Percentiles rank a stretch among this genome's conserved stretches.
Evolutionary conservation across 2,888 invertebrate genomes (phyloP).

Genomic region (Oxytorus armatus): DNA sequence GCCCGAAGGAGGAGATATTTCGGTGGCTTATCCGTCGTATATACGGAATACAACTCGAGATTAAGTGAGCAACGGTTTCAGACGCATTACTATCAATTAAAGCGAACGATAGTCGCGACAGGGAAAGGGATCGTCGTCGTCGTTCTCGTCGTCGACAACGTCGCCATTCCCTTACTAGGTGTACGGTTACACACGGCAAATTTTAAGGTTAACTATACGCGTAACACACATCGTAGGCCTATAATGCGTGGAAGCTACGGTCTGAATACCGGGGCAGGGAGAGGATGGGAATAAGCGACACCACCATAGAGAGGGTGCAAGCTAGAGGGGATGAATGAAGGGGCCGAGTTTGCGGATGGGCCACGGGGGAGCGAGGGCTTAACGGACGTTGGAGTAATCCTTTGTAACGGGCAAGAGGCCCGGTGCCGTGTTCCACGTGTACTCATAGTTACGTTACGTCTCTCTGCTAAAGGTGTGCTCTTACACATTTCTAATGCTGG

Average conservation of each 20-base stretch:
- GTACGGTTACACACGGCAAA: conserved; percentile 10
- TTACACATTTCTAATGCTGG: conserved; percentile 26
- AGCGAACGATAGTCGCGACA: conserved; percentile 64
- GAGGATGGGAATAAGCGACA: background rate
- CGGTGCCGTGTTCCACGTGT: conserved; percentile 33
- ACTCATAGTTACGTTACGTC: conserved; percentile 46
- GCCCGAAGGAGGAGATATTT: conserved; percentile 29
- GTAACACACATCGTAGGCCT: conserved; percentile 49
- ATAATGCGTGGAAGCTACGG: conserved; percentile 29
- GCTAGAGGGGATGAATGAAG: conserved; percentile 46
- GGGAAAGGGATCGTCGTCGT: conserved; percentile 57
- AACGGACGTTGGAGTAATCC: conserved; percentile 70
- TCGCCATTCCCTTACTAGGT: conserved; percentile 20
- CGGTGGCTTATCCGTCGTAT: conserved; percentile 33
- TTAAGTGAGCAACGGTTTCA: conserved; percentile 70
- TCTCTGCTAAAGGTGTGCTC: conserved; percentile 29
- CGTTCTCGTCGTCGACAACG: conserved; percentile 46
- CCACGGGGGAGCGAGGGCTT: conserved; percentile 66
- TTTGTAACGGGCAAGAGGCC: conserved; percentile 67
- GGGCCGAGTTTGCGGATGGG: conserved; percentile 58
- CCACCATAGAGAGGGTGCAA: conserved; percentile 11
- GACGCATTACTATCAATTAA: conserved; percentile 79
- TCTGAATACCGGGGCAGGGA: background rate
- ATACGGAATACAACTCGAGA: conserved; percentile 65
- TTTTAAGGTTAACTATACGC: conserved; percentile 48